A percentile compares a stretch with the other conserved stretches of the same genome.
Evolutionary conservation across 2,888 invertebrate species (phyloP).

Genomic region (Pachycephus smyrnensis): DNA sequence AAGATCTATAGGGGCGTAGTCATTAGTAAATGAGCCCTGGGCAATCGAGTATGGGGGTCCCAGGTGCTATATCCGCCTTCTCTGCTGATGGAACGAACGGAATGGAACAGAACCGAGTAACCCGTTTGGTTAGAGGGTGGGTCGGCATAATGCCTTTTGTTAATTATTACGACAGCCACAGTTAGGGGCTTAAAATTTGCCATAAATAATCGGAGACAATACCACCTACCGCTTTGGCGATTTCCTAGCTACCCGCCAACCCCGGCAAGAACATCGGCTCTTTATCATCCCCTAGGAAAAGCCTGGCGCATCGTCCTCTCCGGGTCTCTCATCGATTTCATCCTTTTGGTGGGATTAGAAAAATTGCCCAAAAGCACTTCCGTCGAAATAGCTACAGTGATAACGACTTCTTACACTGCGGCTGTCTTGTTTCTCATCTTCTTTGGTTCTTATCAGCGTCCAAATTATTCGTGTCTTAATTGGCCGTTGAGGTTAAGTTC

Average conservation of each 20-base stretch:
- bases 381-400: background rate
- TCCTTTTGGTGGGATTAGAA: background rate
- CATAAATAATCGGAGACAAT: constrained; percentile 55
- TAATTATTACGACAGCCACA: constrained; percentile 54
- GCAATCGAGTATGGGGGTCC: constrained; percentile 51
- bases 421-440: too few species aligned
- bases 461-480: background rate
- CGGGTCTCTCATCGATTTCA: constrained; percentile 41
- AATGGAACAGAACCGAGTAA: constrained; percentile 8
- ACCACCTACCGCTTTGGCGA: constrained; percentile 20
- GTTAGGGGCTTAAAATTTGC: constrained; percentile 54
- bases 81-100: constrained; percentile 31
- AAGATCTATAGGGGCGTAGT: constrained; percentile 46
- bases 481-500: background rate
- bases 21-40: constrained; percentile 61
- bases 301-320: constrained; percentile 20
- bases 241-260: background rate
- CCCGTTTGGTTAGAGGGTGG: constrained; percentile 12
- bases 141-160: constrained; percentile 53
- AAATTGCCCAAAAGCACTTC: background rate
- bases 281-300: background rate
- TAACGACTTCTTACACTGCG: background rate
- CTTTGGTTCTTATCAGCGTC: background rate
- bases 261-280: background rate
- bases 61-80: constrained; percentile 54